Base-by-base conservation (phyloP, 2,888 invertebrate genomes). In the Rapana venosa region DNA sequence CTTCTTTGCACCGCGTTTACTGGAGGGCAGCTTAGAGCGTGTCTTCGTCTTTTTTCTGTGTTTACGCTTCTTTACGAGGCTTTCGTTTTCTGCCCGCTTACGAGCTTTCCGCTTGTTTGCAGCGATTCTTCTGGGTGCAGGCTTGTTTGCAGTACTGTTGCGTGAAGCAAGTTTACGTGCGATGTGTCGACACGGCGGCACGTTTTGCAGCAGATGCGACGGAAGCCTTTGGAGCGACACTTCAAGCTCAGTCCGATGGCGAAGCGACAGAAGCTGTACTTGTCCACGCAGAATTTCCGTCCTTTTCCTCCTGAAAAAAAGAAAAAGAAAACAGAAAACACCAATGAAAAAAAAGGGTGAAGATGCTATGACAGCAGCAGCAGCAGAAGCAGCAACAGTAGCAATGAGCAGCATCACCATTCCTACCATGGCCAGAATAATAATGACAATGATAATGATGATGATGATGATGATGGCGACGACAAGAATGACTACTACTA, bases 151-250 rank as follows among this genome's bases (percentile, higher is more conserved):
- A 35, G 79, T 35, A 0, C 36, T 36, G 36, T 30, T 83, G 22
- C 47, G 20, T 36, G 81, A 20, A 26, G 47, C 36, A 36, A 83
- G 81, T 47, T 47, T 74, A n/a, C 88, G 88, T 17, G 91, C 90
- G 20, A 90, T 89, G 15, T 90, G 90, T 11, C 81, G 86, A 56
- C 47, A n/a, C 89, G 79, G 26, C 87, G 85, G 66, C 93, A 93
- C 8, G 92, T 88, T 58, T 90, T 87, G 90, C 93, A 93, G 89
- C 93, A 93, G 26, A 92, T 92, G 47, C 90, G 88, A 56, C 90
- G 87, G 88, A 92, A 93, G 66, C 91, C 88, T 26, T 86, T 90
- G 61, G 91, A 87, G 47, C 88, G 90, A 81, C 93, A 93, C 81
- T 91, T 92, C 77, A 88, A 70, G 36, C 30, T 56, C 26, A 91